Percentiles rank a stretch among this genome's conserved stretches.
Evolutionary conservation across 2,113 vertebrate species (phyloP).

Genomic region (Nestor notabilis): DNA sequence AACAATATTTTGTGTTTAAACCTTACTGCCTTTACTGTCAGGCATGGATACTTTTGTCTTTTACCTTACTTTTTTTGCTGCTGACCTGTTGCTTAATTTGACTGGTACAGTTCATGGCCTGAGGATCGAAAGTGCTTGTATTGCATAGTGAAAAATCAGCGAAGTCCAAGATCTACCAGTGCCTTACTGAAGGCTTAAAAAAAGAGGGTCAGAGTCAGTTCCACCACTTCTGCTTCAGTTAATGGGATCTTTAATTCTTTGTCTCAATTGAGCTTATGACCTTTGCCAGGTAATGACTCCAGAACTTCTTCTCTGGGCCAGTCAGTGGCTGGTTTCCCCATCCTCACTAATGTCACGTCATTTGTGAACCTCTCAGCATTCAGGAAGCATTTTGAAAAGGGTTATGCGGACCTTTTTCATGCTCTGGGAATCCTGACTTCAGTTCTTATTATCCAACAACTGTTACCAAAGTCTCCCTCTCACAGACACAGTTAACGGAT

Average conservation of each 20-base stretch:
- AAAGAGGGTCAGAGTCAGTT: neutral
- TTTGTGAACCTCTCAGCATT: neutral
- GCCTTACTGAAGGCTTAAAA: neutral
- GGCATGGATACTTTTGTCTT: neutral
- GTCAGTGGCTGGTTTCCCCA: neutral
- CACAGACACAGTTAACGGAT: neutral
- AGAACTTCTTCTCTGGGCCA: neutral
- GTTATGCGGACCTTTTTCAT: neutral
- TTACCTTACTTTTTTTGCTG: neutral
- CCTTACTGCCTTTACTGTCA: neutral
- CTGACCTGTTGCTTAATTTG: neutral
- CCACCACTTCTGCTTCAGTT: neutral
- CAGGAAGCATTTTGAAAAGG: neutral
- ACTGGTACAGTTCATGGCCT: neutral
- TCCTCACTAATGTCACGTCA: neutral
- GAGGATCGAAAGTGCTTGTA: neutral
- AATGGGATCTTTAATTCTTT: neutral
- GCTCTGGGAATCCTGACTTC: neutral
- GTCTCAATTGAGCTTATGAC: neutral
- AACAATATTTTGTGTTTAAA: neutral
- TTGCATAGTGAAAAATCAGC: neutral
- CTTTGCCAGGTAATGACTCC: neutral
- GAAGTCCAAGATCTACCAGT: neutral
- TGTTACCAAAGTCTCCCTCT: neutral
- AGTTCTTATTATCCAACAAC: neutral